Conservation (phyloP, 2,113 vertebrate species). For the Tragelaphus buxtoni region DNA sequence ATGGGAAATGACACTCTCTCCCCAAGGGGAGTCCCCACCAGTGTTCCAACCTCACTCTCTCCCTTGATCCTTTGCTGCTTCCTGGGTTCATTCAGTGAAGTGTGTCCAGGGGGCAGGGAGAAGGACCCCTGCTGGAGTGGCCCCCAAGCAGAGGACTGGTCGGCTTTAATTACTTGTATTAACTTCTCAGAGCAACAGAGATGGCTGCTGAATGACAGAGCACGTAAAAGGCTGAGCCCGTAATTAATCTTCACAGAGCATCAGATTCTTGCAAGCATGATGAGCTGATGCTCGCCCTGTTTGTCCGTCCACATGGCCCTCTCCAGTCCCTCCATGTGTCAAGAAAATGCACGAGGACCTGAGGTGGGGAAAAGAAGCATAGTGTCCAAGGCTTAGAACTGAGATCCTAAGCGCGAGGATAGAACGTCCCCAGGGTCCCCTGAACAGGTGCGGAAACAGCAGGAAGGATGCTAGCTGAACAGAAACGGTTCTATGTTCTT, state of each 20-base stretch:
- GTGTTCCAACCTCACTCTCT: not conserved
- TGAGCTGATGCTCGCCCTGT: not conserved
- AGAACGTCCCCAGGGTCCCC: not conserved
- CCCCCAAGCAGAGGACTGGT: not conserved
- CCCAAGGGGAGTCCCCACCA: not conserved
- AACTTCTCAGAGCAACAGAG: slow-evolving; percentile 39
- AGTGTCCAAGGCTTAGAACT: not conserved
- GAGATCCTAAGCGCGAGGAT: not conserved
- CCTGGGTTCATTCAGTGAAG: not conserved
- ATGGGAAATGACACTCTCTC: not conserved
- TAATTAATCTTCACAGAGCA: slow-evolving; percentile 2
- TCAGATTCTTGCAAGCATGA: not conserved
- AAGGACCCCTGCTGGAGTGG: not conserved
- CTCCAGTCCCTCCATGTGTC: not conserved
- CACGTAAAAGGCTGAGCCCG: not conserved
- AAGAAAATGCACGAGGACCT: not conserved
- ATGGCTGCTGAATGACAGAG: not conserved
- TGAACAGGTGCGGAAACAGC: not conserved
- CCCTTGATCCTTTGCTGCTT: not conserved
- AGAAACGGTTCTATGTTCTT: not conserved
- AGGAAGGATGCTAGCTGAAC: not conserved
- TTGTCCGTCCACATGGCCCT: not conserved
- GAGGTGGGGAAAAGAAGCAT: not conserved
- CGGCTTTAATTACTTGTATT: slow-evolving; percentile 26
- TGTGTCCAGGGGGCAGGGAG: not conserved